Conservation (phyloP, 2,113 vertebrate species). For the Mesembrinibis cayennensis region DNA sequence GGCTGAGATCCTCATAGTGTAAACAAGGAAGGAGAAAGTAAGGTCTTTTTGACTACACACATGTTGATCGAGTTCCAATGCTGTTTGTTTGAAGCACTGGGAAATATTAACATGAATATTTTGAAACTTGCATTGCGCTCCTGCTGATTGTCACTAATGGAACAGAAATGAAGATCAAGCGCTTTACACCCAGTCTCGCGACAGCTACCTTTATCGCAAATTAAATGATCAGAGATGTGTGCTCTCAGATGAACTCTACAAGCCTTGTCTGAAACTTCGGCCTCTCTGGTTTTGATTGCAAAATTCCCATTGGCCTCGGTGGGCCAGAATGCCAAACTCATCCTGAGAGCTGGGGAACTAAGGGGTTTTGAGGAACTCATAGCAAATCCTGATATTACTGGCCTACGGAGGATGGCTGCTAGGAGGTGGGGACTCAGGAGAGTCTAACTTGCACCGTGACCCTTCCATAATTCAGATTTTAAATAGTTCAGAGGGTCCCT, state of each 20-base stretch:
- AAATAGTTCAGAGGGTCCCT: not conserved
- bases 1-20: not conserved
- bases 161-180: not conserved
- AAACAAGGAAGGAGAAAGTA: not conserved
- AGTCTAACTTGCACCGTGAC: not conserved
- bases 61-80: not conserved
- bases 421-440: not conserved
- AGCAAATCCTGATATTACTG: not conserved
- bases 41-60: not conserved
- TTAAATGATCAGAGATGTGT: not conserved
- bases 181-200: not conserved
- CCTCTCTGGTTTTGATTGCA: not conserved
- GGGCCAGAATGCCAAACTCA: not conserved
- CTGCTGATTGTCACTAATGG: not conserved
- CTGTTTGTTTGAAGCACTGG: not conserved
- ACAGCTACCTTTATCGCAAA: not conserved
- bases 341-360: not conserved
- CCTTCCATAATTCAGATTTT: not conserved
- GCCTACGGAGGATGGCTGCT: not conserved
- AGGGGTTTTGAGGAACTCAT: not conserved
- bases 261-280: not conserved
- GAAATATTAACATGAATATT: not conserved
- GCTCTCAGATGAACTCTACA: not conserved
- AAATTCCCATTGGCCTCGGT: not conserved
- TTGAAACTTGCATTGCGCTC: not conserved